Evolutionary conservation across 2,888 invertebrate species (phyloP).

Genomic region (Linnaemya vulpina): DNA sequence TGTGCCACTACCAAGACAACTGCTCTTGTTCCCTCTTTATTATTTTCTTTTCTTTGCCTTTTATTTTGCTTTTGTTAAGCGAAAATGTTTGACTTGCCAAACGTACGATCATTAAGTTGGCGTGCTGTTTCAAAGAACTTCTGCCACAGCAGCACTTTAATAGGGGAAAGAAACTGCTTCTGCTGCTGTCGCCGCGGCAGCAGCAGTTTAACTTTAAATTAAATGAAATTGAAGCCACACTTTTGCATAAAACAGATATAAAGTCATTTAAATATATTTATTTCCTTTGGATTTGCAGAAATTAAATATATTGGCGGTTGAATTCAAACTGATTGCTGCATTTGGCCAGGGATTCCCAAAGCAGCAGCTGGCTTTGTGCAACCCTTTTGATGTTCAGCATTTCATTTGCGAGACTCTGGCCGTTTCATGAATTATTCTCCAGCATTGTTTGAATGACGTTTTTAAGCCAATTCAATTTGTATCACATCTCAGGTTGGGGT

Average conservation of each 20-base stretch:
- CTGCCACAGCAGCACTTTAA: slow-evolving; percentile 69
- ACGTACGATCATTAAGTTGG: slow-evolving; percentile 65
- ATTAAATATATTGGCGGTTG: slow-evolving; percentile 70
- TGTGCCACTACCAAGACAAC: slow-evolving; percentile 27
- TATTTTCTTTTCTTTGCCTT: neutral
- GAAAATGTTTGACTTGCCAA: slow-evolving; percentile 25
- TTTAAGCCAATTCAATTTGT: slow-evolving; percentile 70
- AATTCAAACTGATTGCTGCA: slow-evolving; percentile 58
- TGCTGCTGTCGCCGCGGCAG: slow-evolving; percentile 49
- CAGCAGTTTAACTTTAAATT: slow-evolving; percentile 64
- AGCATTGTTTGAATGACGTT: slow-evolving; percentile 65
- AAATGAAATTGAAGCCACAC: slow-evolving; percentile 70
- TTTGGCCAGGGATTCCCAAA: slow-evolving; percentile 44
- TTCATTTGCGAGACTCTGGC: slow-evolving; percentile 38
- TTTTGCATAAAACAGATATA: slow-evolving; percentile 40
- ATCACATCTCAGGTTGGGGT: slow-evolving; percentile 59
- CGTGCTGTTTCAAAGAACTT: slow-evolving; percentile 65
- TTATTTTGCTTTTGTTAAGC: neutral
- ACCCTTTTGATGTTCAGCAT: neutral
- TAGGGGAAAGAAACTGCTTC: slow-evolving; percentile 50
- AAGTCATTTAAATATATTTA: slow-evolving; percentile 59
- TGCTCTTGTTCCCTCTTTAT: slow-evolving; percentile 8
- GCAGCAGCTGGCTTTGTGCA: neutral
- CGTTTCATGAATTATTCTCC: slow-evolving; percentile 27
- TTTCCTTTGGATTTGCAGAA: slow-evolving; percentile 61